Evolutionary conservation across 2,113 vertebrate species (phyloP).

Genomic region (Protobothrops mucrosquamatus): DNA sequence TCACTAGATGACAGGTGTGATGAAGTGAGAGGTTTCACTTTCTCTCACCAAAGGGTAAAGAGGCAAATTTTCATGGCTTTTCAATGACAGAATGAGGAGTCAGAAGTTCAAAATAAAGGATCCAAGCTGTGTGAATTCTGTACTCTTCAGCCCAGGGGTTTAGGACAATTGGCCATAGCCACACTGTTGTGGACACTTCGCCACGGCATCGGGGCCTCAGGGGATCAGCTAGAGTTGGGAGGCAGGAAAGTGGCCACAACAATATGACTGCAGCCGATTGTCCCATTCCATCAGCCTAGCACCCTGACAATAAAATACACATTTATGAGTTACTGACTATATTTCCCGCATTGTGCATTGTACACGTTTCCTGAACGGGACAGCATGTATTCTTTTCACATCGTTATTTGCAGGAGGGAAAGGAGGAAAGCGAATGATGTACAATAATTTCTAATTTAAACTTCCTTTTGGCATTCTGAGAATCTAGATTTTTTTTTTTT

Average conservation of each 20-base stretch:
- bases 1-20: background rate
- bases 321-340: background rate
- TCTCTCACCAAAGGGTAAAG: background rate
- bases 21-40: background rate
- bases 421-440: background rate
- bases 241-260: background rate
- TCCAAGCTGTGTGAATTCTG: background rate
- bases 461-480: background rate
- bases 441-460: background rate
- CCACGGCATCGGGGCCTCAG: fast-evolving
- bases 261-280: background rate
- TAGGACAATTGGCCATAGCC: too few species aligned
- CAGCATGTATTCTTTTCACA: background rate
- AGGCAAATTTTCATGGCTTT: background rate
- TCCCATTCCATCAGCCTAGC: background rate
- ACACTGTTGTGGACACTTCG: too few species aligned
- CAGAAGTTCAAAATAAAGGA: background rate
- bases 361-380: background rate
- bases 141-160: background rate
- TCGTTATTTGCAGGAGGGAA: background rate
- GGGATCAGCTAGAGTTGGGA: too few species aligned
- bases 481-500: background rate
- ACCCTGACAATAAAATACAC: background rate
- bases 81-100: background rate
- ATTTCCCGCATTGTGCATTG: background rate